Conservation (phyloP, 1,140 invertebrate species). For the Rhopalosiphum padi region DNA sequence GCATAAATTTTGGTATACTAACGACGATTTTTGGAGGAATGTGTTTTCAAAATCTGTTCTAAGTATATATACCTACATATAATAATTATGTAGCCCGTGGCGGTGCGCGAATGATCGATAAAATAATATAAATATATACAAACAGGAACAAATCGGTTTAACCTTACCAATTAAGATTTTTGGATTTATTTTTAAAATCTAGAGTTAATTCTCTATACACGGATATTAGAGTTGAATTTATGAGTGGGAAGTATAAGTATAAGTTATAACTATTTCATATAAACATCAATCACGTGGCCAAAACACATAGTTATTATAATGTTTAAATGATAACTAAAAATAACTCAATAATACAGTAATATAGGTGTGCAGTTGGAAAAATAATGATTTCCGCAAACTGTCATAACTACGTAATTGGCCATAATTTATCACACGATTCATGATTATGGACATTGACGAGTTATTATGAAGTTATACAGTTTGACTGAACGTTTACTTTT, state of each 20-base stretch:
- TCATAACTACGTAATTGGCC: background rate
- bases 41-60: background rate
- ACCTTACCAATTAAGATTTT: background rate
- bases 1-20: background rate
- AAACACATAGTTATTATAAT: background rate
- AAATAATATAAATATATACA: background rate
- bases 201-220: background rate
- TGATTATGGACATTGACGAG: background rate
- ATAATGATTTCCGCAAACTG: background rate
- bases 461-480: background rate
- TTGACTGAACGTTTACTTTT: background rate
- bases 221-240: background rate
- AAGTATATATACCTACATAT: background rate
- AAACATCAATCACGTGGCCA: background rate
- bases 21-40: background rate
- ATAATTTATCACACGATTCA: background rate
- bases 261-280: no score
- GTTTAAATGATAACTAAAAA: background rate
- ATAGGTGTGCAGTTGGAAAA: no score
- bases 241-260: background rate
- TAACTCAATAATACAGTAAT: no score
- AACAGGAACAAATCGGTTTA: background rate
- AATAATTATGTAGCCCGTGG: background rate
- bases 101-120: background rate
- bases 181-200: background rate